phyloP scores from a whole-genome alignment of 1,140 invertebrate genomes.

The Drosophila suzukii region DNA sequence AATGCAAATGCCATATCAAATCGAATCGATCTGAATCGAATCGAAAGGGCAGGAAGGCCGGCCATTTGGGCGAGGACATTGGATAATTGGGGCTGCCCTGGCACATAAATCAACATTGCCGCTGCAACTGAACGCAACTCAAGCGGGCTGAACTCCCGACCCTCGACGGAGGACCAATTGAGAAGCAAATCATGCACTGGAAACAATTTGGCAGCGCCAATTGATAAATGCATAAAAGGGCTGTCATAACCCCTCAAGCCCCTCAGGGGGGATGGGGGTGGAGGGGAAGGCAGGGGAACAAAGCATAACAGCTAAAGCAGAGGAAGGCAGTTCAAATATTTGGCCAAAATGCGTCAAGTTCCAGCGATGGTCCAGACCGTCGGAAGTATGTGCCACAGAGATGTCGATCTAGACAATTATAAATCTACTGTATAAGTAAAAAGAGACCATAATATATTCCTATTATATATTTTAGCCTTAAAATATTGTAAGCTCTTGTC shows the following conservation, averaged over 20 bases:
- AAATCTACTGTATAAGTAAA: too few relatives aligned
- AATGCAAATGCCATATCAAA: conserved; percentile 49
- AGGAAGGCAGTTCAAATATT: conserved; percentile 68
- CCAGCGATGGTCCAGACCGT: conserved; percentile 21
- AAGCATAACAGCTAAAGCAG: conserved; percentile 36
- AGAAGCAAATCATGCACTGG: conserved; percentile 64
- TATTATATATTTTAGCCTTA: too few relatives aligned
- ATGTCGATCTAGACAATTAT: conserved; percentile 1
- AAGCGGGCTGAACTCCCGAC: conserved; percentile 21
- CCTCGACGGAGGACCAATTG: conserved; percentile 41
- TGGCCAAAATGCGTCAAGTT: conserved; percentile 74
- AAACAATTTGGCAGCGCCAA: conserved; percentile 57
- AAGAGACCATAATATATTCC: too few relatives aligned
- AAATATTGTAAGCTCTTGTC: too few relatives aligned
- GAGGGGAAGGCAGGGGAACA: not conserved
- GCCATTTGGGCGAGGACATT: conserved; percentile 14
- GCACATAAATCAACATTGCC: conserved; percentile 71
- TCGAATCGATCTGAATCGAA: conserved; percentile 43
- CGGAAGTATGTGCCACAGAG: conserved; percentile 34
- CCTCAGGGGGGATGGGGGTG: not conserved
- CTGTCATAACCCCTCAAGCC: conserved; percentile 25
- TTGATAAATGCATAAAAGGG: conserved; percentile 60
- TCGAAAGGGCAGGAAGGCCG: conserved; percentile 2
- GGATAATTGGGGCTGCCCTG: conserved; percentile 69
- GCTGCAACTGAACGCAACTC: conserved; percentile 13